Percentiles rank a stretch among this genome's conserved stretches.
Conservation (phyloP, 2,888 invertebrate genomes). For the Caradrina kadenii region DNA sequence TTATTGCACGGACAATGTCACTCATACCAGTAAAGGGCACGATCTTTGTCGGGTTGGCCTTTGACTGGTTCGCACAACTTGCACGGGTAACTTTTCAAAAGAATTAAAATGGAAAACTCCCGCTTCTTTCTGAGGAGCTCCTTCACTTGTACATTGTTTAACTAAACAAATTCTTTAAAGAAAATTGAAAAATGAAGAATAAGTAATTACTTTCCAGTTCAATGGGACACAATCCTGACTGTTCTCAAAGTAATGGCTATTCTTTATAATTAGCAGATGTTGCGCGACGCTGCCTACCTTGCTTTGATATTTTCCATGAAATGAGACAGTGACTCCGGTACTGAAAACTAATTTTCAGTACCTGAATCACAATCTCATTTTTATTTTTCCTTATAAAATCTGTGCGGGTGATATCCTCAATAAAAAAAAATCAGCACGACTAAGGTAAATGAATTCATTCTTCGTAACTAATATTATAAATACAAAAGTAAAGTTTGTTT, state of each 20-base stretch:
- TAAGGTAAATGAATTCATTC: too few relatives aligned
- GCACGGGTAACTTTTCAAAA: slow-evolving; percentile 60
- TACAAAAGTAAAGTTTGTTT: too few relatives aligned
- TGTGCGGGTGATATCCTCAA: too few relatives aligned
- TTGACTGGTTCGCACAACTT: slow-evolving; percentile 62
- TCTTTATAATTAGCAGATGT: neutral
- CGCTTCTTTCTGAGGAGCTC: slow-evolving; percentile 43
- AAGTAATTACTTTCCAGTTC: slow-evolving; percentile 28
- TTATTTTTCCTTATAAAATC: too few relatives aligned
- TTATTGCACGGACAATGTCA: slow-evolving; percentile 75
- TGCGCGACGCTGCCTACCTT: neutral
- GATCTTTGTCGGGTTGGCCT: slow-evolving; percentile 62
- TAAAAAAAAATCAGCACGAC: too few relatives aligned
- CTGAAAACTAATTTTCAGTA: too few relatives aligned
- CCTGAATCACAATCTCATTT: too few relatives aligned
- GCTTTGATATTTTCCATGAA: neutral
- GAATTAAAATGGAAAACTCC: slow-evolving; percentile 59
- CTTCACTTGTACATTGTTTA: slow-evolving; percentile 48
- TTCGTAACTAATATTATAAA: too few relatives aligned
- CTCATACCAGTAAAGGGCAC: slow-evolving; percentile 69
- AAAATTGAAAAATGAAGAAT: slow-evolving; percentile 9
- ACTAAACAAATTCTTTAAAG: slow-evolving; percentile 34
- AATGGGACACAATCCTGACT: neutral
- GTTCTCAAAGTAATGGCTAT: neutral
- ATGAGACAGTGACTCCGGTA: too few relatives aligned